Evolutionary conservation across 1,140 invertebrate genomes (phyloP), one percentile per base, ranked within the genome.

Genomic region (Drosophila triauraria): DNA sequence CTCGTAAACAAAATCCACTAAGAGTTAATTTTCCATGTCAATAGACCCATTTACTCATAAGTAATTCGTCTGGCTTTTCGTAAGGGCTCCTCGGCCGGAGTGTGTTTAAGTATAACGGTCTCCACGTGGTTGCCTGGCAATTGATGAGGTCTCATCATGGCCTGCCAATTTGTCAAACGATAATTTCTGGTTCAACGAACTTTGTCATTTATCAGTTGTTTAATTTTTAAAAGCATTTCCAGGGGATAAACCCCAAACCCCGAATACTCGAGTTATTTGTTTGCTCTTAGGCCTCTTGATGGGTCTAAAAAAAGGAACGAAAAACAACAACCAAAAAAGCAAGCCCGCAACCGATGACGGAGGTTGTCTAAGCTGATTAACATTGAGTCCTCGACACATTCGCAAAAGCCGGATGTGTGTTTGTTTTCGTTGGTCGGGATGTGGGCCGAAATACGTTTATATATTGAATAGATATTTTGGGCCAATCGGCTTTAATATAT

Each of bases 161-260:
- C 32, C 67, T 64, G 54, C 27, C 76, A 83, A 86, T 86, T 86
- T 86, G 84, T 87, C 80, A 86, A 69, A 47, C 76, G 80, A 86
- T 86, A 87, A 87, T 87, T 72, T 86, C 62, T 82, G 84, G 59
- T 58, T 77, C 65, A 83, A 48, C 76, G 72, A 82, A 87, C 79
- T 80, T 80, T 87, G 80, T 65, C 83, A 86, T 86, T 87, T 83
- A 83, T 86, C 83, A 87, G 75, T 65, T 87, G 71, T 65, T 86
- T 83, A 83, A 87, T 87, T 86, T 86, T 77, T 70, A 77, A 86
- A 83, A 77, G 80, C 80, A 86, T 65, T 65, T 75, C 38, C 44
- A 38, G 69, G 46, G 53, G 17, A 69, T 69, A 57, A 48, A n/a
- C 20, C 30, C 63, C 23, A 20, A 23, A n/a, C 10, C 2, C 8